These are phyloP conservation scores for Scolopax rusticola DNA, from an alignment of 2,797 vertebrate genomes.

Conservation along the genomic window DNA sequence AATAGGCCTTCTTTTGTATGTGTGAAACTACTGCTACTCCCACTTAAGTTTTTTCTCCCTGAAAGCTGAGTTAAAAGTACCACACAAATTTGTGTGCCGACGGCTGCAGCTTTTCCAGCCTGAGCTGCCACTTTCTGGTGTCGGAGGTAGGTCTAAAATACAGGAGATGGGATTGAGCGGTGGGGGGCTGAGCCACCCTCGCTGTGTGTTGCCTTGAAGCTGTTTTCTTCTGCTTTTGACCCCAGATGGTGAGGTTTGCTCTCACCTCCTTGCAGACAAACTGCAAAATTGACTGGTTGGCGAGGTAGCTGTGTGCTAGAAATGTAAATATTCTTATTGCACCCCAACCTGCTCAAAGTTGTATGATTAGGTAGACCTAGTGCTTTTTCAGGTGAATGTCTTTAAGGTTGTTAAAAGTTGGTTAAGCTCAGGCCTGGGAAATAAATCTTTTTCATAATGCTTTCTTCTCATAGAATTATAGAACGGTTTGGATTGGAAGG, in stretches of 20 bases:
- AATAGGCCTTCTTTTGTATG: slow-evolving; percentile 13
- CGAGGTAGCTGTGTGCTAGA: accelerated
- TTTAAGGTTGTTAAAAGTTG: background rate
- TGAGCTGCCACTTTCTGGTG: background rate
- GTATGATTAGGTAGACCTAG: too few relatives aligned
- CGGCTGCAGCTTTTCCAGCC: background rate
- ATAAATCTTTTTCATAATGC: background rate
- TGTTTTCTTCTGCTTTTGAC: background rate
- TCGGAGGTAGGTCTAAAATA: background rate
- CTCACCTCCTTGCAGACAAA: background rate
- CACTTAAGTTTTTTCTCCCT: background rate
- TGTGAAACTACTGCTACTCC: slow-evolving; percentile 35
- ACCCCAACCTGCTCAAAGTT: background rate
- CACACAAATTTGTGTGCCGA: accelerated
- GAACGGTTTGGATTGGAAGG: too few relatives aligned
- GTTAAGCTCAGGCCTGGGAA: background rate
- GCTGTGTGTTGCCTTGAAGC: background rate
- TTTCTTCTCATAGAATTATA: background rate
- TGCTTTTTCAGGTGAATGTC: background rate
- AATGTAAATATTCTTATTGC: background rate
- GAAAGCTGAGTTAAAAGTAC: background rate
- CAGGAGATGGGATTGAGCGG: background rate
- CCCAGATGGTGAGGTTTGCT: background rate
- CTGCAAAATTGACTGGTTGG: background rate
- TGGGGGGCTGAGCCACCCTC: background rate